Evolutionary conservation across 2,888 invertebrate species (phyloP), one percentile per base, ranked within the genome.

Genomic region (Nomada hirtipes): DNA sequence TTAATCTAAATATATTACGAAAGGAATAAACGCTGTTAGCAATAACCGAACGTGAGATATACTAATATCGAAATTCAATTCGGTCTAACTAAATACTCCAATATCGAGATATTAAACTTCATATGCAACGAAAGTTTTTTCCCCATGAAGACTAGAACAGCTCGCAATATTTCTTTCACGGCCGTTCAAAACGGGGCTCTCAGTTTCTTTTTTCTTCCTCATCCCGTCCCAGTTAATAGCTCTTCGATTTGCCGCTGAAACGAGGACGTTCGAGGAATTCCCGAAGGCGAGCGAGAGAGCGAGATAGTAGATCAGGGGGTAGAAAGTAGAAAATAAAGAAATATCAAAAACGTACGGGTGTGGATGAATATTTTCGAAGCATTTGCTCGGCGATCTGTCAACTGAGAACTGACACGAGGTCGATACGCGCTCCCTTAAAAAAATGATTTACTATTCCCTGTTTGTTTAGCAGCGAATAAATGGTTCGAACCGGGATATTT

Each of bases 391-490:
- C 76, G 47, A 79, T 76, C 53, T 11, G 64, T 13, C 61, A 42
- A 61, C 29, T 23, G 60, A 55, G 26, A 70, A 79, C 55, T 67
- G 50, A 29, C n/a, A 63, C 23, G 11, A 23, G 42, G n/a, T 11
- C 44, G 53, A 20, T 61, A n/a, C 29, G 2, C n/a, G 13, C 23
- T 18, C 47, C 50, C 73, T 74, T 42, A 50, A 78, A 70, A 65
- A 26, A 11, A 20, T 13, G 59, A 55, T 74, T 23, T 65, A 7
- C 55, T 13, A 47, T 11, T n/a, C 59, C 60, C 2, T 59, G 57
- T 70, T 79, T 81, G 65, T 65, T 74, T 55, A 44, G 7, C 74
- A 55, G n/a, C 65, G 69, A 61, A 67, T 50, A 26, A 76, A 79
- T 50, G 52, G 29, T 52, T 53, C 53, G 13, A 23, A 20, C 11